These are phyloP conservation scores for Arctia plantaginis DNA, from an alignment of 2,888 invertebrate genomes.

Conservation along the genomic window DNA sequence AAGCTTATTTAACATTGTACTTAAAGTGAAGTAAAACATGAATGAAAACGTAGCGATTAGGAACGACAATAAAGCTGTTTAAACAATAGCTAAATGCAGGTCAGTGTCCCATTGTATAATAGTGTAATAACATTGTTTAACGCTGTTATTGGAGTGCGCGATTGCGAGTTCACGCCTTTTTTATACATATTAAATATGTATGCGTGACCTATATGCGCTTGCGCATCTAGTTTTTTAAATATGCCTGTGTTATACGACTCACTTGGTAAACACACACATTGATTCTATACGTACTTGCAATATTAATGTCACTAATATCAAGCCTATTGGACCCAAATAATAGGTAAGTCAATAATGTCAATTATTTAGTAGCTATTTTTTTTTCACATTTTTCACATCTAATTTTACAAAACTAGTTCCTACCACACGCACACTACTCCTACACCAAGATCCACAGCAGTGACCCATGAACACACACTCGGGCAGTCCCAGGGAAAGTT, in stretches of 20 bases:
- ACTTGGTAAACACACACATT: not conserved
- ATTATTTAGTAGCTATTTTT: not conserved
- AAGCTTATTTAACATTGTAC: slow-evolving; percentile 19
- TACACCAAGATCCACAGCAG: too few species aligned
- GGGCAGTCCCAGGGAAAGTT: too few species aligned
- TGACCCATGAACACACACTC: too few species aligned
- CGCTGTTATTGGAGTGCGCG: slow-evolving; percentile 27
- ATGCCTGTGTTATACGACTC: not conserved
- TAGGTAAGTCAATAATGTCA: too few species aligned
- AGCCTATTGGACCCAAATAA: too few species aligned
- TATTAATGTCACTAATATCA: too few species aligned
- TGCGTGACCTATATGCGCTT: not conserved
- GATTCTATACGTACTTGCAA: not conserved
- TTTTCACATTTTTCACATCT: not conserved
- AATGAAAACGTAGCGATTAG: slow-evolving; percentile 50
- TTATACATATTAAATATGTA: not conserved
- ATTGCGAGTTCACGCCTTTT: slow-evolving; percentile 19
- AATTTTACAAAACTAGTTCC: not conserved
- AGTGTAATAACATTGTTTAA: slow-evolving; percentile 45
- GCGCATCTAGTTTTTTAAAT: not conserved
- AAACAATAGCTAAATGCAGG: slow-evolving; percentile 48
- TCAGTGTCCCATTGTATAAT: slow-evolving; percentile 51
- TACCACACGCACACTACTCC: too few species aligned
- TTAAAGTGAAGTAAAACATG: slow-evolving; percentile 29
- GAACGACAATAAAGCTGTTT: slow-evolving; percentile 44